Conservation (phyloP, 2,888 invertebrate species). For the Eulithis prunata region DNA sequence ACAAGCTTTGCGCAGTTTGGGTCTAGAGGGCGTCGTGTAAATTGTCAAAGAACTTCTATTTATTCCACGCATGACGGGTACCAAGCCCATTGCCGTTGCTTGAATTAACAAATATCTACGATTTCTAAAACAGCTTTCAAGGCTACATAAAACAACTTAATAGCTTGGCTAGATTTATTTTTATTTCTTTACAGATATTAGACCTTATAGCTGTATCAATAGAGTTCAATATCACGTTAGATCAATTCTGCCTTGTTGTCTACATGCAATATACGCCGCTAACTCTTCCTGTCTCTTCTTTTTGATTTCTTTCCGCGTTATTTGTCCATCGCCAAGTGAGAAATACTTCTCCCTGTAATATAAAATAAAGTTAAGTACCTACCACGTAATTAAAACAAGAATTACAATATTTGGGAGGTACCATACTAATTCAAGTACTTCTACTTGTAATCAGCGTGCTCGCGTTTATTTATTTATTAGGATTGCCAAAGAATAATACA, state of each 20-base stretch:
- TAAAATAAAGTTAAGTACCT: background rate
- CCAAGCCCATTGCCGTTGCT: too few relatives aligned
- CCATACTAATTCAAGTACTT: too few relatives aligned
- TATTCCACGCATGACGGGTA: too few relatives aligned
- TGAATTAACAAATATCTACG: too few relatives aligned
- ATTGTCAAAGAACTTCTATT: too few relatives aligned
- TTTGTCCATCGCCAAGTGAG: constrained; percentile 86
- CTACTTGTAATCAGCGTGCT: too few relatives aligned
- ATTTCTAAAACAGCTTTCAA: too few relatives aligned
- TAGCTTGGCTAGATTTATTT: background rate
- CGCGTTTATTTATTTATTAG: too few relatives aligned
- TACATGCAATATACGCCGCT: constrained; percentile 55
- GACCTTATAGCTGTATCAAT: constrained; percentile 13
- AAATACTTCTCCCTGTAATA: constrained; percentile 87
- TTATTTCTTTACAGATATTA: constrained; percentile 27
- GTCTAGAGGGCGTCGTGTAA: too few relatives aligned
- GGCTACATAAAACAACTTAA: background rate
- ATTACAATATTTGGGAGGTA: too few relatives aligned
- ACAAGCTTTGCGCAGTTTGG: too few relatives aligned
- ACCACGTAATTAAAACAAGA: background rate
- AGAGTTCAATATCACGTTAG: constrained; percentile 35
- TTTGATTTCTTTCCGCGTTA: constrained; percentile 86
- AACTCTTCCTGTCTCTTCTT: constrained; percentile 66
- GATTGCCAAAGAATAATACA: too few relatives aligned
- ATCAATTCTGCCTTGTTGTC: constrained; percentile 41